Evolutionary conservation across 2,888 invertebrate genomes (phyloP).

Genomic region (Auanema sp.): DNA sequence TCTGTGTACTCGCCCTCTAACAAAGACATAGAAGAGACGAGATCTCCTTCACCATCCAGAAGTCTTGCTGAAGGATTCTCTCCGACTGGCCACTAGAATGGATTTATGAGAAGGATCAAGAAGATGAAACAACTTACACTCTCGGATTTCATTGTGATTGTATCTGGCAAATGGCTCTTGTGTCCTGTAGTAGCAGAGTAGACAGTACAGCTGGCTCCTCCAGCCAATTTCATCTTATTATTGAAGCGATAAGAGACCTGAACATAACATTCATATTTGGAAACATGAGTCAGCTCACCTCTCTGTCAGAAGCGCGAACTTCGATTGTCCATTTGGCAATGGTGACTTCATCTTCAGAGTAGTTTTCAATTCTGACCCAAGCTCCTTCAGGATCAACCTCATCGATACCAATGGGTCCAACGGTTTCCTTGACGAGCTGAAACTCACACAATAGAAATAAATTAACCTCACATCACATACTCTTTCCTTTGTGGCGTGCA

Average conservation of each 20-base stretch:
- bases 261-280: too few relatives aligned
- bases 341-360: slow-evolving; percentile 50
- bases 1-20: slow-evolving; percentile 34
- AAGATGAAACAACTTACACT: slow-evolving; percentile 20
- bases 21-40: slow-evolving; percentile 39
- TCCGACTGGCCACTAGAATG: slow-evolving; percentile 56
- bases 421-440: slow-evolving; percentile 38
- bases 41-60: slow-evolving; percentile 44
- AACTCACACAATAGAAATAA: slow-evolving; percentile 10
- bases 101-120: neutral
- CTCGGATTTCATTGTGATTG: slow-evolving; percentile 42
- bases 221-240: slow-evolving; percentile 34
- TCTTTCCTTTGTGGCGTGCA: slow-evolving; percentile 13
- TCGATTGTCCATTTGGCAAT: slow-evolving; percentile 52
- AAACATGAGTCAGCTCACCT: slow-evolving; percentile 37
- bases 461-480: slow-evolving; percentile 14
- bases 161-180: slow-evolving; percentile 31
- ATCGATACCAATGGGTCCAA: slow-evolving; percentile 49
- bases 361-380: slow-evolving; percentile 54
- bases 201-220: slow-evolving; percentile 28
- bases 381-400: slow-evolving; percentile 49
- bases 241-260: slow-evolving; percentile 39
- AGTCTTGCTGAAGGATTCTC: slow-evolving; percentile 49
- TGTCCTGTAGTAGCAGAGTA: slow-evolving; percentile 33
- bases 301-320: slow-evolving; percentile 47